phyloP scores from a whole-genome alignment of 2,113 vertebrate species.

The Anthoscopus minutus region DNA sequence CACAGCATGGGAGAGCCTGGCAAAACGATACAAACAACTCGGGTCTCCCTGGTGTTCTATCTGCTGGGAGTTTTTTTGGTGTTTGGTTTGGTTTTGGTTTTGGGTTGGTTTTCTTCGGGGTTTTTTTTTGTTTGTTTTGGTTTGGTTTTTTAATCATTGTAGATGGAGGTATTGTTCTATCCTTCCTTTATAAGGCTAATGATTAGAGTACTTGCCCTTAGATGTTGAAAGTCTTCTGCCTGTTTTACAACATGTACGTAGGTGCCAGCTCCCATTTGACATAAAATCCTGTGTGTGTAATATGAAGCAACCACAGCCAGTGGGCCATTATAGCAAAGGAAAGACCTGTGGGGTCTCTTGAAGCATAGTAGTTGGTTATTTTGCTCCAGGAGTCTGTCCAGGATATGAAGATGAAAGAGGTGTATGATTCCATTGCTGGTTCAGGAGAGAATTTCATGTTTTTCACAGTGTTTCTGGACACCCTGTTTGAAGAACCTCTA shows the following conservation, averaged over 20 bases:
- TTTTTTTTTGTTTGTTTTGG: not conserved
- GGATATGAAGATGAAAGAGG: not conserved
- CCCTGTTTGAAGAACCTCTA: not conserved
- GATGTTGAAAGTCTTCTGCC: not conserved
- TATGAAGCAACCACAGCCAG: not conserved
- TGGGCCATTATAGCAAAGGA: not conserved
- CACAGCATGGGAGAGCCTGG: not conserved
- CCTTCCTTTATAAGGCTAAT: not conserved
- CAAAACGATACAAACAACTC: not conserved
- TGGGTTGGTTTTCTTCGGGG: no score
- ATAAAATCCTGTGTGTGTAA: not conserved
- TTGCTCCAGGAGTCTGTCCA: not conserved
- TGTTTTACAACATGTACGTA: not conserved
- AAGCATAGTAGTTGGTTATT: not conserved
- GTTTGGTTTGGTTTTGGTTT: not conserved
- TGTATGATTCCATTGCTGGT: not conserved
- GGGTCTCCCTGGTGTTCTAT: not conserved
- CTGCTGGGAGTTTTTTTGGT: not conserved
- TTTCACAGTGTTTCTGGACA: not conserved
- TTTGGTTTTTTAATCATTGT: not conserved
- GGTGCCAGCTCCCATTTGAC: not conserved
- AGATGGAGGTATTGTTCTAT: not conserved
- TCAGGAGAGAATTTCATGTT: not conserved
- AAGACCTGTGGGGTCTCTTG: not conserved
- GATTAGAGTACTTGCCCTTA: not conserved